Conservation (phyloP, 2,113 vertebrate genomes). For the Oryctolagus cuniculus region mOryCun1.1 NC_091442.1:10928501-10929000, state of each 20-base stretch:
- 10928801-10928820: not conserved
- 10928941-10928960: not conserved
- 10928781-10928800: conserved; percentile 14
- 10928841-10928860: not conserved
- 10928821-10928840: not conserved
- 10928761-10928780: not conserved
- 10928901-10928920: not conserved
- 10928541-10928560: not conserved
- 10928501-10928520: not conserved
- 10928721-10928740: not conserved
- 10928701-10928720: not conserved
- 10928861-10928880: not conserved
- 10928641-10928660: not conserved
- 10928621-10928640: not conserved
- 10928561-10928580: not conserved
- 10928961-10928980: not conserved
- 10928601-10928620: accelerated
- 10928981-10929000: not conserved
- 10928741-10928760: not conserved
- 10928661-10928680: not conserved
- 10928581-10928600: too few species aligned
- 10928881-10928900: not conserved
- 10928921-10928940: not conserved
- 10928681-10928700: not conserved
- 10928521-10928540: not conserved